These are phyloP conservation scores for Drosophila ogumai DNA, from an alignment of 1,140 invertebrate species.

Conservation along the genomic window DNA sequence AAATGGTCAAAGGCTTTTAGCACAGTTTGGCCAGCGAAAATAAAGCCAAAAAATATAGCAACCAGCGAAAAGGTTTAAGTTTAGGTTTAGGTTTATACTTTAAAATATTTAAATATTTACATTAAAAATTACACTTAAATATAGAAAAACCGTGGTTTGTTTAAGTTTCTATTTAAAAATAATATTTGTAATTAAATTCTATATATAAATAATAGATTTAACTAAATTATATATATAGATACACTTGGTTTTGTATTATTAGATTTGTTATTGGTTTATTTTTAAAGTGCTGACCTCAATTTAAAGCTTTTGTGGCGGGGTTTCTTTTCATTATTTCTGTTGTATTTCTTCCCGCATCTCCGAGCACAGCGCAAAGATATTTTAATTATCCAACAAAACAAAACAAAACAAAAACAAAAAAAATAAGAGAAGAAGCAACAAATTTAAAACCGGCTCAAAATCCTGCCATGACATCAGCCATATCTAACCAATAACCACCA, in stretches of 20 bases:
- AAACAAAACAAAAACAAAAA: background rate
- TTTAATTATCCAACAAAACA: constrained; percentile 38
- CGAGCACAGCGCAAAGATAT: constrained; percentile 27
- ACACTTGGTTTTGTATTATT: background rate
- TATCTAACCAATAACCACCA: constrained; percentile 27
- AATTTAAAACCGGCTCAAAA: constrained; percentile 55
- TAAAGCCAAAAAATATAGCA: background rate
- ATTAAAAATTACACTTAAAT: background rate
- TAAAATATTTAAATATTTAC: too few species aligned
- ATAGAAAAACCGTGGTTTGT: background rate
- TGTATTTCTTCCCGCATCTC: constrained; percentile 24
- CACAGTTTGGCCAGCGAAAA: constrained; percentile 39
- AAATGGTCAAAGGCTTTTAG: constrained; percentile 47
- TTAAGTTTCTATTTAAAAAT: constrained; percentile 2
- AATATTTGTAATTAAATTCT: background rate
- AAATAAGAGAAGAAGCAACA: constrained; percentile 2
- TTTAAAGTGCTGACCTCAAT: constrained; percentile 53
- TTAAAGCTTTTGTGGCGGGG: background rate
- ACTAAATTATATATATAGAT: background rate
- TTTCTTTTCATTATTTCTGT: background rate
- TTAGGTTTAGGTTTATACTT: too few species aligned
- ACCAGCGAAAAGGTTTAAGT: too few species aligned
- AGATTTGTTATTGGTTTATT: constrained; percentile 18
- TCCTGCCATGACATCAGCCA: constrained; percentile 70
- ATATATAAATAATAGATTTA: background rate